These are phyloP conservation scores for Agrotis ipsilon DNA, from an alignment of 2,888 invertebrate genomes.

Conservation along the genomic window DNA sequence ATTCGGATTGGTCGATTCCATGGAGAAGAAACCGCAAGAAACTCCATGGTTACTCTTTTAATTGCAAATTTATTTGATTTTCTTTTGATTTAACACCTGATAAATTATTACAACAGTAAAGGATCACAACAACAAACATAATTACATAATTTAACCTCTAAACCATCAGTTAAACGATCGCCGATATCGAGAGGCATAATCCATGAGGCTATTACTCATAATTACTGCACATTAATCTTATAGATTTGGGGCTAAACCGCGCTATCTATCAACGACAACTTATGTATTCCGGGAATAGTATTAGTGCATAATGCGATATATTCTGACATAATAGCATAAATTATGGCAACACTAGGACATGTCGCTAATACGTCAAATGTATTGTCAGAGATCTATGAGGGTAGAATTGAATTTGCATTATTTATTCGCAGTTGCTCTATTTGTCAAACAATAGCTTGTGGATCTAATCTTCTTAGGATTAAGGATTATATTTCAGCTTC, in stretches of 20 bases:
- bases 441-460: neutral
- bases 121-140: neutral
- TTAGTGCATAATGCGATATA: conserved; percentile 42
- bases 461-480: neutral
- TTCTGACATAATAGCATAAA: conserved; percentile 52
- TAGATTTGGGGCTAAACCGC: conserved; percentile 45
- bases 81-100: too few species aligned
- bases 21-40: too few species aligned
- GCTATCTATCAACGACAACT: conserved; percentile 51
- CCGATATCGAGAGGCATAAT: conserved; percentile 33
- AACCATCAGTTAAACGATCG: conserved; percentile 11
- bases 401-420: conserved; percentile 41
- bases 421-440: conserved; percentile 15
- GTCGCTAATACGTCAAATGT: conserved; percentile 40
- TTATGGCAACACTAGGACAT: conserved; percentile 42
- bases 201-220: conserved; percentile 40
- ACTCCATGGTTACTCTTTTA: too few species aligned
- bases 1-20: too few species aligned
- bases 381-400: conserved; percentile 35
- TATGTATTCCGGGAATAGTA: conserved; percentile 29
- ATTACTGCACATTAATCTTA: conserved; percentile 50
- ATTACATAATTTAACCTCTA: neutral
- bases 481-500: neutral
- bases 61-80: too few species aligned
- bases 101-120: neutral